Base-by-base conservation (phyloP, 2,797 vertebrate genomes). In the Furcifer pardalis region DNA sequence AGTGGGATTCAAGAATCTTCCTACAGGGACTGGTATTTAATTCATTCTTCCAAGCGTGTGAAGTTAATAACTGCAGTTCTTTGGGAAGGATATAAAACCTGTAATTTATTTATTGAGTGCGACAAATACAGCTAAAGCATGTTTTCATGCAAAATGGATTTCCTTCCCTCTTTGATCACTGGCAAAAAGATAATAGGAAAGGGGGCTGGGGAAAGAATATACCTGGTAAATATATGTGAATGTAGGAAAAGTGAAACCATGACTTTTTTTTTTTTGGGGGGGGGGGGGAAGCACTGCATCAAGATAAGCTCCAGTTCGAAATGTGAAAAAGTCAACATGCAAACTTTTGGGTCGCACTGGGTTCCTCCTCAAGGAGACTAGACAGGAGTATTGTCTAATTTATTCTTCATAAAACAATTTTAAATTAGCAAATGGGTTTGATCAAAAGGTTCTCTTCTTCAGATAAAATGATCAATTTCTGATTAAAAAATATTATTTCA, bases 81-180 rank as follows among this genome's bases (percentile, higher is more conserved):
- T 93, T 95, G 91, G 91, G 93, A 93, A 95, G 93, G 95, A 95
- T 94, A 96, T 96, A 95, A 96, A 96, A 96, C 95, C 96, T 96
- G 93, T 96, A 96, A 96, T 96, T 97, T 96, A 96, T 96, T 96
- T 96, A 96, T 94, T 89, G 93, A 96, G 93, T 94, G 91, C 94
- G 94, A 93, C 94, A 95, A 95, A 95, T 95, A 95, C 92, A 92
- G 94, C 92, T 96, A 93, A 93, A 95, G 93, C 94, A 94, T 95
- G 95, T 95, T 96, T 96, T 95, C 95, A 95, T 62, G 94, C 92
- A 93, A 95, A 95, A 94, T 87, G 91, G 89, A 82, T 86, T 94
- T 90, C 81, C 88, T 89, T 90, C 89, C 44, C 92, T 94, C 94
- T 93, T 90, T 91, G 85, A 81, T 87, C 60, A 92, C 91, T 88